Evolutionary conservation across 2,888 invertebrate species (phyloP).

Genomic region (Amiota mariae): DNA sequence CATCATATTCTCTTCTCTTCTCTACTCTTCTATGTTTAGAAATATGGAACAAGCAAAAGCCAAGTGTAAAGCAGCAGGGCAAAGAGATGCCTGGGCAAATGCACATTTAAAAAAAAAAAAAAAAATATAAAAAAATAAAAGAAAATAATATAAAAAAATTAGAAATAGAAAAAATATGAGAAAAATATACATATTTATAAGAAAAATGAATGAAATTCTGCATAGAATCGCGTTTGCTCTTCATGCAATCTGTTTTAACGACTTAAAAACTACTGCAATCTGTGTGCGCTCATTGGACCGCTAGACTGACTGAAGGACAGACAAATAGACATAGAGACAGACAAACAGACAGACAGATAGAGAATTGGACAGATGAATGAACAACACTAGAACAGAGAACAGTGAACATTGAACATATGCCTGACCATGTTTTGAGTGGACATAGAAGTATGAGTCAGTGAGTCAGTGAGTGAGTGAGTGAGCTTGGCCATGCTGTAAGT

Average conservation of each 20-base stretch:
- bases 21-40: too few relatives aligned
- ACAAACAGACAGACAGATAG: background rate
- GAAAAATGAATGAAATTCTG: constrained; percentile 1
- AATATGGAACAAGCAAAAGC: background rate
- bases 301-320: background rate
- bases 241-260: constrained; percentile 28
- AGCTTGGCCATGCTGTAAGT: constrained; percentile 17
- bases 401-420: background rate
- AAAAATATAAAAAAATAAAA: background rate
- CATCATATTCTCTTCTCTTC: background rate
- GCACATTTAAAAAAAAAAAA: background rate
- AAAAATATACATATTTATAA: constrained; percentile 4
- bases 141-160: too few relatives aligned
- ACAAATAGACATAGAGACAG: background rate
- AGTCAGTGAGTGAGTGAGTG: background rate
- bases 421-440: background rate
- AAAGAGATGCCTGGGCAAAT: background rate
- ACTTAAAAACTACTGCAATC: constrained; percentile 8
- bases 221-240: background rate
- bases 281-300: background rate
- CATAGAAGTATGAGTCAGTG: background rate
- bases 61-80: background rate
- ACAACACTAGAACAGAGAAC: background rate
- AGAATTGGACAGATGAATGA: background rate
- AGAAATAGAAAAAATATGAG: background rate